Percentiles rank a stretch among this genome's conserved stretches.
These are phyloP conservation scores for Pseudoips prasinana DNA, from an alignment of 2,888 invertebrate species.

Conservation along the genomic window DNA sequence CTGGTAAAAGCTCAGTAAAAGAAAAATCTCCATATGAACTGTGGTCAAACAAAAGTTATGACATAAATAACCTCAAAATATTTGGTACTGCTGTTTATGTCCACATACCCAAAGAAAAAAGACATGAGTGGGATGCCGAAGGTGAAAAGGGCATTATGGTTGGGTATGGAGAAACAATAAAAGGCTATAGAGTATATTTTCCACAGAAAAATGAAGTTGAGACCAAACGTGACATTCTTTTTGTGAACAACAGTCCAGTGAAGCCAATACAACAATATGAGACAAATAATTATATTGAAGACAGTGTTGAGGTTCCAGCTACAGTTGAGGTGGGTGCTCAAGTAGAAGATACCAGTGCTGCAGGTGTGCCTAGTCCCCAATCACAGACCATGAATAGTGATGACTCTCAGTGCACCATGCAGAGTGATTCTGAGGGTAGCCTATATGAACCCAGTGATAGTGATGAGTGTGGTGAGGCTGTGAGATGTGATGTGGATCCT, in stretches of 20 bases:
- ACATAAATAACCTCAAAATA: conserved; percentile 5
- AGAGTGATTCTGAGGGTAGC: conserved; percentile 1
- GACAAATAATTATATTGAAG: background rate
- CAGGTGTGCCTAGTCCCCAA: background rate
- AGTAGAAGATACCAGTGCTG: conserved; percentile 1
- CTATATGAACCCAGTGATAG: conserved; percentile 3
- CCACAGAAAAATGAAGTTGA: conserved; percentile 1
- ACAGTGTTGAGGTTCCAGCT: background rate
- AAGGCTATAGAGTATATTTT: conserved; percentile 9
- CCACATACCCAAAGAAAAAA: conserved; percentile 4
- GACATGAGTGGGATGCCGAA: conserved; percentile 8
- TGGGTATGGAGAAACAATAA: conserved; percentile 1
- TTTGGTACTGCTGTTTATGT: background rate
- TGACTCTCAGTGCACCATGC: background rate
- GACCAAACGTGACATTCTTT: conserved; percentile 1
- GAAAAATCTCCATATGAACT: conserved; percentile 11
- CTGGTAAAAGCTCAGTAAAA: conserved; percentile 2
- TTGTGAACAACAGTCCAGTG: conserved; percentile 1
- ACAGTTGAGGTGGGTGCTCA: conserved; percentile 1
- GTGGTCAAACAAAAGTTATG: conserved; percentile 7
- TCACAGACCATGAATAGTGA: background rate
- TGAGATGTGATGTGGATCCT: background rate
- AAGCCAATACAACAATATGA: conserved; percentile 1
- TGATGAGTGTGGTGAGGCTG: background rate
- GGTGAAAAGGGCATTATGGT: conserved; percentile 8